phyloP scores from a whole-genome alignment of 1,140 invertebrate species.

The Steinernema feltiae region DNA sequence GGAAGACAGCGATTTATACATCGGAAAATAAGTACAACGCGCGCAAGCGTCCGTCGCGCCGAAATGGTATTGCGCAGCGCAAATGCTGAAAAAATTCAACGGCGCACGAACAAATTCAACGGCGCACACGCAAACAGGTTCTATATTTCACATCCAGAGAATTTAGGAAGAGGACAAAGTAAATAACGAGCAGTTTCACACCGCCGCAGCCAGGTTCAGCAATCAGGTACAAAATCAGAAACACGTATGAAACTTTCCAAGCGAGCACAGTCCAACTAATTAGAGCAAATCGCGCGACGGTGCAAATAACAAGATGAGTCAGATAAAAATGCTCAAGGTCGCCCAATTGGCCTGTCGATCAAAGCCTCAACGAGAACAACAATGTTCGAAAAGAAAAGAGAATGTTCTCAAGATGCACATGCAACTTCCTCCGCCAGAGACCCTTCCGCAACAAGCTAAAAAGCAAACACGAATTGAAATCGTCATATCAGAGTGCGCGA shows the following conservation, averaged over 20 bases:
- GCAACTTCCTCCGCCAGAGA: not conserved
- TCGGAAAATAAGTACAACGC: not conserved
- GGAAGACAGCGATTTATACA: not conserved
- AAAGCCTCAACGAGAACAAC: not conserved
- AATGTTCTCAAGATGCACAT: not conserved
- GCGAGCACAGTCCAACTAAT: not conserved
- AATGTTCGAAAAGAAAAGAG: not conserved
- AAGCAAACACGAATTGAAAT: constrained; percentile 10
- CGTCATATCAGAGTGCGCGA: constrained; percentile 13
- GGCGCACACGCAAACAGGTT: constrained; percentile 9
- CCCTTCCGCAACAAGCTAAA: not conserved
- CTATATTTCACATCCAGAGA: not conserved
- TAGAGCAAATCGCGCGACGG: not conserved
- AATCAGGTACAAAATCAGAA: too few species aligned
- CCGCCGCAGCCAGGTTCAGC: not conserved
- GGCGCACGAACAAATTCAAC: not conserved
- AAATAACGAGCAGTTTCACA: not conserved
- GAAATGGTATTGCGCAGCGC: not conserved
- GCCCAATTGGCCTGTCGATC: not conserved
- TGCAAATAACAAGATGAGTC: constrained; percentile 11
- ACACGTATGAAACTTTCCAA: not conserved
- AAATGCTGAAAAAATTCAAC: not conserved
- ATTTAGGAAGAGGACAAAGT: not conserved
- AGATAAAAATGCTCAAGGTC: not conserved
- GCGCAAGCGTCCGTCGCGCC: not conserved